Conservation (phyloP, 2,888 invertebrate genomes). For the Ormia ochracea region DNA sequence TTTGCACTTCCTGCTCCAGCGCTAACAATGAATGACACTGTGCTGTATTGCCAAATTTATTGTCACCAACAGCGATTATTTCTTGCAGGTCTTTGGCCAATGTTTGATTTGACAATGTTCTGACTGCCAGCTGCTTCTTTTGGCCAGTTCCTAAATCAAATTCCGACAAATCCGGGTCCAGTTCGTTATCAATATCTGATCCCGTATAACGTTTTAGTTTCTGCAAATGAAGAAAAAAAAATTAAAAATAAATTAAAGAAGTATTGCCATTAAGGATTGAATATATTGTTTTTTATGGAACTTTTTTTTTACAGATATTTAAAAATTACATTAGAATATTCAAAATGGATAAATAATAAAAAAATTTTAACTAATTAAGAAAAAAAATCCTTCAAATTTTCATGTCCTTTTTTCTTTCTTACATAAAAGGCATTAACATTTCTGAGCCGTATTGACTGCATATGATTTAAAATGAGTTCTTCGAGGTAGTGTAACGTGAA, state of each 20-base stretch:
- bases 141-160: conserved; percentile 71
- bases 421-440: no score
- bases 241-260: not conserved
- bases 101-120: conserved; percentile 74
- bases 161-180: conserved; percentile 72
- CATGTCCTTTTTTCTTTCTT: no score
- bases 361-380: no score
- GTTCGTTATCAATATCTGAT: conserved; percentile 72
- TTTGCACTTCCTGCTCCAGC: conserved; percentile 45
- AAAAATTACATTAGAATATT: no score
- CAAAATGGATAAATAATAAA: no score
- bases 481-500: no score
- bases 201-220: conserved; percentile 74
- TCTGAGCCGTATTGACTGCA: no score
- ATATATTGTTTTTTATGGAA: no score
- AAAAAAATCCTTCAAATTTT: no score
- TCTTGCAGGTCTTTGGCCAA: conserved; percentile 73
- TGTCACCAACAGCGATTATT: conserved; percentile 69
- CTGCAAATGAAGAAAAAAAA: conserved; percentile 59
- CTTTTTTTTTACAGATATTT: no score
- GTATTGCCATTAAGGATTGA: no score
- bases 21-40: conserved; percentile 71
- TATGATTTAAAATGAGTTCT: no score
- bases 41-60: conserved; percentile 62
- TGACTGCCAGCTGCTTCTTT: conserved; percentile 68